phyloP scores from a whole-genome alignment of 2,888 invertebrate genomes.

The Eupithecia vulgata region DNA sequence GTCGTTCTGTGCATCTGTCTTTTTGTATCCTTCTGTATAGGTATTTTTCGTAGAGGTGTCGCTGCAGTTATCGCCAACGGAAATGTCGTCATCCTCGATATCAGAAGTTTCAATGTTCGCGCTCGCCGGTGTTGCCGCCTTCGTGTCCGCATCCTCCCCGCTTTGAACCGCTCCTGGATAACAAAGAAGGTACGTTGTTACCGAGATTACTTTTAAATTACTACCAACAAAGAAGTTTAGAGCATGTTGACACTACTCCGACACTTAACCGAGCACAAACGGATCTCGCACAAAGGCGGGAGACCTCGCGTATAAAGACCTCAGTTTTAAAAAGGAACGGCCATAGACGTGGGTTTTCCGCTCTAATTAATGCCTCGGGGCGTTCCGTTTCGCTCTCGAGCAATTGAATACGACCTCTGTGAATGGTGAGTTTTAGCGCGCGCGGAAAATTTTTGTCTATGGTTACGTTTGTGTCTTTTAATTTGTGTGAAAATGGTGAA shows the following conservation, averaged over 20 bases:
- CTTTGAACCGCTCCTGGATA: slow-evolving; percentile 56
- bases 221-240: slow-evolving; percentile 58
- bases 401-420: slow-evolving; percentile 75
- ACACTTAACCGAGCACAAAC: slow-evolving; percentile 71
- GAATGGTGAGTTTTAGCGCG: slow-evolving; percentile 79
- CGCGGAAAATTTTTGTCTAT: slow-evolving; percentile 72
- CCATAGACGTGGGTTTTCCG: slow-evolving; percentile 77
- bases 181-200: slow-evolving; percentile 45
- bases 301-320: slow-evolving; percentile 71
- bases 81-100: slow-evolving; percentile 70
- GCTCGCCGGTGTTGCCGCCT: slow-evolving; percentile 58
- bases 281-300: slow-evolving; percentile 70
- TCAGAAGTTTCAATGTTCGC: slow-evolving; percentile 68
- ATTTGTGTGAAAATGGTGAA: slow-evolving; percentile 81
- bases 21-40: slow-evolving; percentile 52
- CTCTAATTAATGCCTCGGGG: slow-evolving; percentile 84
- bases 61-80: slow-evolving; percentile 77
- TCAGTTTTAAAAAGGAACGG: slow-evolving; percentile 79
- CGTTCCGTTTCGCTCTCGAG: slow-evolving; percentile 77
- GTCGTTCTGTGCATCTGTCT: slow-evolving; percentile 61
- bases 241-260: slow-evolving; percentile 67
- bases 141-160: slow-evolving; percentile 58
- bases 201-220: slow-evolving; percentile 48
- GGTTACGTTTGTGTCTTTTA: slow-evolving; percentile 79
- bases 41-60: slow-evolving; percentile 63